Base-by-base conservation (phyloP, 1,140 invertebrate genomes). In the Bombus picipes region DNA sequence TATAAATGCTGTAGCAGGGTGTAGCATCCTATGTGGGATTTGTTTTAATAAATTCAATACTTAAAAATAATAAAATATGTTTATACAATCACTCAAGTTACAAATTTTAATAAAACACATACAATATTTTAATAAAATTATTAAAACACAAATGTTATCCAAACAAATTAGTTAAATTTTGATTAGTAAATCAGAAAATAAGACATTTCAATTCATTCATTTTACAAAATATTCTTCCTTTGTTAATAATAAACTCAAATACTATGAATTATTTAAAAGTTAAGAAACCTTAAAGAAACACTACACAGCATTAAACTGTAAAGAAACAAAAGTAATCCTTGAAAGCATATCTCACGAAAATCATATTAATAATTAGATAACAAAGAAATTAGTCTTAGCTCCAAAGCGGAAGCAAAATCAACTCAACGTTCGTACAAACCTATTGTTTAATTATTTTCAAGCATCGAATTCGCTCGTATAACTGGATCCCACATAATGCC, bases 401-500 rank as follows among this genome's bases (percentile, higher is more conserved):
- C 3, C 22, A 39, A 70, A 70, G 66, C 66, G 18, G 47, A 68
- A 68, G 34, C 37, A 71, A 71, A 28, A 68, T 68, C 66, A 71
- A 71, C 4, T 25, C 12, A 39, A 71, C 10, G 4, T 28, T 71
- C 25, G 68, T 71, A 71, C 68, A 71, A 71, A 71, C 37, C 68
- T 66, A 66, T 39, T 28, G 2, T 39, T 71, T 39, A 39, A 71
- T 39, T 71, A 28, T 71, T 71, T 39, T 71, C 68, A 71, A 71
- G 37, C 10, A 72, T 72, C 70, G 39, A 72, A 72, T 72, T 72
- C 37, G 68, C 37, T 71, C 37, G 22, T 25, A 39, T 28, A 39
- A 71, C 22, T 28, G 68, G 68, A 25, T 72, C 28, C 28, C 70
- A 72, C 13, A 72, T 72, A 39, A 72, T 72, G 70, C 70, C 37